Conservation (phyloP, 2,113 vertebrate species). For the Lepus americanus region DNA sequence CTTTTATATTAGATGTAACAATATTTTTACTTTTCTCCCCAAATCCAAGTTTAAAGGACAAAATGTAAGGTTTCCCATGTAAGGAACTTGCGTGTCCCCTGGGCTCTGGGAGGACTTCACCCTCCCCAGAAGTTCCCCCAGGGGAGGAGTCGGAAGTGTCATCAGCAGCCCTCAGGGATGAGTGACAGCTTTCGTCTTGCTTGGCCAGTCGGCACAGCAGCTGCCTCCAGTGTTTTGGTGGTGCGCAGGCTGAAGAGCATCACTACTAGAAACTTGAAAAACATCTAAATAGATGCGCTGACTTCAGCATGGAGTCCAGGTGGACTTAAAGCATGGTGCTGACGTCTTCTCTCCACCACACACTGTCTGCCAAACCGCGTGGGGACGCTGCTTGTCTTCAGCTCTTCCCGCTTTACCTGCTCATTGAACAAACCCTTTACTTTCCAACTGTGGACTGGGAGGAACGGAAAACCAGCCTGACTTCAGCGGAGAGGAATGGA, state of each 20-base stretch:
- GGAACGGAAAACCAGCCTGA: neutral
- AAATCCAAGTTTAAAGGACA: slow-evolving; percentile 12
- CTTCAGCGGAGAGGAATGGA: neutral
- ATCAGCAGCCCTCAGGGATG: neutral
- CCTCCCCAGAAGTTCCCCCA: neutral
- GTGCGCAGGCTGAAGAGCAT: neutral
- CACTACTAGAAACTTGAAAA: neutral
- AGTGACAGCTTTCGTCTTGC: neutral
- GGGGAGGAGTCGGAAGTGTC: neutral
- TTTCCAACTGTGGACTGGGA: neutral
- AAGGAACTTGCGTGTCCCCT: neutral
- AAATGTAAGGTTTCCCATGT: neutral
- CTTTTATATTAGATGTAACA: neutral
- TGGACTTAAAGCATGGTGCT: neutral
- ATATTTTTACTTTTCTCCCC: neutral
- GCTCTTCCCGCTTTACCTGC: neutral
- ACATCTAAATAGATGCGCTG: neutral
- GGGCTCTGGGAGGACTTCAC: neutral
- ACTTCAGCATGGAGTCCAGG: neutral
- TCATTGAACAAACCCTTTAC: neutral
- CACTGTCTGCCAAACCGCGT: neutral
- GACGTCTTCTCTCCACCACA: neutral
- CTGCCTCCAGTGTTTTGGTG: neutral
- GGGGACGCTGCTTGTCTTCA: neutral
- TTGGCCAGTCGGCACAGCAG: neutral